Conservation (phyloP, 2,888 invertebrate species). For the Alloscopus bannaensis region DNA sequence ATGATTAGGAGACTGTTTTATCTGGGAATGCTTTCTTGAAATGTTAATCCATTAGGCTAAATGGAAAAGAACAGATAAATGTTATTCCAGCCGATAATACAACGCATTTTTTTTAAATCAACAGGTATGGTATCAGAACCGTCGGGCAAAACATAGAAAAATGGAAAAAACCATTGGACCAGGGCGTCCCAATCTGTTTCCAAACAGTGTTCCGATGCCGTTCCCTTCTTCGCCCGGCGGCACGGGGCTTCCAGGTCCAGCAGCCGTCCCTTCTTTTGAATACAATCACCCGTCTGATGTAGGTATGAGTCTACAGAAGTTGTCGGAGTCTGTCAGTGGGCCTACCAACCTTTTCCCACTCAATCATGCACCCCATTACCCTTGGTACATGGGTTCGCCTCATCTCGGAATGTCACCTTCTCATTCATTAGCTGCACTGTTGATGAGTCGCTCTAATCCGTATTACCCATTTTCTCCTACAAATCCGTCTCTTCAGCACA, state of each 20-base stretch:
- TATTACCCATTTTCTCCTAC: conserved; percentile 8
- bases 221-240: conserved; percentile 5
- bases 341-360: not conserved
- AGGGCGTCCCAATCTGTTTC: conserved; percentile 15
- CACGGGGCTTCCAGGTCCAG: not conserved
- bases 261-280: not conserved
- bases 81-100: too few species aligned
- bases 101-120: conserved; percentile 2
- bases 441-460: conserved; percentile 13
- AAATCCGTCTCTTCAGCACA: not conserved
- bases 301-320: not conserved
- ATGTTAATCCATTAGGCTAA: conserved; percentile 9
- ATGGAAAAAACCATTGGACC: conserved; percentile 36
- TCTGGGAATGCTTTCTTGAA: not conserved
- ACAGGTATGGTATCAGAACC: conserved; percentile 48
- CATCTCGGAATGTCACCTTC: not conserved
- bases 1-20: not conserved
- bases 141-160: conserved; percentile 44
- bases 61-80: conserved; percentile 9
- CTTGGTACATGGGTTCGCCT: not conserved
- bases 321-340: not conserved
- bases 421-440: conserved; percentile 8
- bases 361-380: not conserved
- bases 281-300: not conserved
- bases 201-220: not conserved